These are phyloP conservation scores for Ammodytes marinus DNA, from an alignment of 2,113 vertebrate genomes.

Conservation along the genomic window DNA sequence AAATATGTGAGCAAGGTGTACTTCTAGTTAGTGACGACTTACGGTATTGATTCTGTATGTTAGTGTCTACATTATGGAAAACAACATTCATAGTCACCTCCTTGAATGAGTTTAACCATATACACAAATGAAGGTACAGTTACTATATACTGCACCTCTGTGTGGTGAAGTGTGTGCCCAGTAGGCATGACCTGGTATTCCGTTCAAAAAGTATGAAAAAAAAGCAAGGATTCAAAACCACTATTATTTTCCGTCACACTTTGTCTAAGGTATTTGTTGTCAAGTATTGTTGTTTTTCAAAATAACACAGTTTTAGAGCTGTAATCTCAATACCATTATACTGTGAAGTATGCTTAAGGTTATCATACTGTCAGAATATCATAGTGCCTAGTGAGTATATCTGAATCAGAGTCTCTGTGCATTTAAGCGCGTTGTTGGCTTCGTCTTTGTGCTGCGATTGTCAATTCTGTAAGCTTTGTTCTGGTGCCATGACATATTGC, in stretches of 20 bases:
- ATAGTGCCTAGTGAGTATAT: not conserved
- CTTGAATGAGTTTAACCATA: not conserved
- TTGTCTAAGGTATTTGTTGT: too few species aligned
- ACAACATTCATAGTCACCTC: not conserved
- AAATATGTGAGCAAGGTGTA: not conserved
- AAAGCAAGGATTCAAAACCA: too few species aligned
- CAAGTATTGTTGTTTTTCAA: too few species aligned
- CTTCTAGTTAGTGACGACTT: not conserved
- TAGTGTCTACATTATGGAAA: not conserved
- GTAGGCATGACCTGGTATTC: too few species aligned
- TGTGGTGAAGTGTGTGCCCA: not conserved
- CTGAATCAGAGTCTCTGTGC: not conserved
- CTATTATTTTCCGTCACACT: too few species aligned
- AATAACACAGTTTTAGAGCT: too few species aligned
- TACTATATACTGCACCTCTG: not conserved
- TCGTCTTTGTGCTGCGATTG: constrained; percentile 35
- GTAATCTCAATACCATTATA: too few species aligned
- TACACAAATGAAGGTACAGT: not conserved
- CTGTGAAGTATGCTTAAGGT: too few species aligned
- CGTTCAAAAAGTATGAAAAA: too few species aligned
- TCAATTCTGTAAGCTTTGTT: constrained; percentile 59
- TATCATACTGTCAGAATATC: too few species aligned
- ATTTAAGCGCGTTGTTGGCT: constrained; percentile 1
- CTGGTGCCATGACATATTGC: constrained; percentile 63
- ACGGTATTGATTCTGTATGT: not conserved